phyloP scores from a whole-genome alignment of 2,888 invertebrate genomes.

The Athripsodes cinereus region DNA sequence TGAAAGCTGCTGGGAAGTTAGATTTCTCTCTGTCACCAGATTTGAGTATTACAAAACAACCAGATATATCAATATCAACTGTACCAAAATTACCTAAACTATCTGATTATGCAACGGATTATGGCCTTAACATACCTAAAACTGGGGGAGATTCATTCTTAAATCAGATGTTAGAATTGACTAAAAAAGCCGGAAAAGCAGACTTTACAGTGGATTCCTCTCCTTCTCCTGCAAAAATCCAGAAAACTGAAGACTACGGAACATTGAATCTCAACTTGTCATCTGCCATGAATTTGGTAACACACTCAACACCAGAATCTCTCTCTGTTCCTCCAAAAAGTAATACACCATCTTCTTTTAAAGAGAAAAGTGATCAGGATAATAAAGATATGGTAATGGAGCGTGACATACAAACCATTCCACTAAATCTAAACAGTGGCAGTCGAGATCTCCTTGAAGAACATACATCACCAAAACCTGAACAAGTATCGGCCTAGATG shows the following conservation, averaged over 20 bases:
- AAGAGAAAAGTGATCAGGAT: slow-evolving; percentile 32
- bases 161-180: slow-evolving; percentile 50
- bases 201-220: slow-evolving; percentile 47
- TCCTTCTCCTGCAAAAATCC: slow-evolving; percentile 53
- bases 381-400: background rate
- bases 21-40: slow-evolving; percentile 39
- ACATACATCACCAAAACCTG: slow-evolving; percentile 14
- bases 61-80: slow-evolving; percentile 47
- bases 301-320: slow-evolving; percentile 38
- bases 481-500: slow-evolving; percentile 12
- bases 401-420: slow-evolving; percentile 24
- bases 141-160: slow-evolving; percentile 39
- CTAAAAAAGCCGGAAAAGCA: slow-evolving; percentile 49
- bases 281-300: slow-evolving; percentile 36
- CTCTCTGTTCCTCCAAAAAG: slow-evolving; percentile 33
- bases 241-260: slow-evolving; percentile 51
- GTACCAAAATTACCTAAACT: slow-evolving; percentile 45
- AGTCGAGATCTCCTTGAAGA: slow-evolving; percentile 12
- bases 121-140: slow-evolving; percentile 41
- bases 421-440: slow-evolving; percentile 12
- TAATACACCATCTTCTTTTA: slow-evolving; percentile 39
- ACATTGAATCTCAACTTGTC: slow-evolving; percentile 47
- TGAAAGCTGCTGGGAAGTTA: slow-evolving; percentile 43
- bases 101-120: slow-evolving; percentile 38
- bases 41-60: slow-evolving; percentile 40